Evolutionary conservation across 2,113 vertebrate genomes (phyloP).

Genomic region (Pachypanchax playfairii): DNA sequence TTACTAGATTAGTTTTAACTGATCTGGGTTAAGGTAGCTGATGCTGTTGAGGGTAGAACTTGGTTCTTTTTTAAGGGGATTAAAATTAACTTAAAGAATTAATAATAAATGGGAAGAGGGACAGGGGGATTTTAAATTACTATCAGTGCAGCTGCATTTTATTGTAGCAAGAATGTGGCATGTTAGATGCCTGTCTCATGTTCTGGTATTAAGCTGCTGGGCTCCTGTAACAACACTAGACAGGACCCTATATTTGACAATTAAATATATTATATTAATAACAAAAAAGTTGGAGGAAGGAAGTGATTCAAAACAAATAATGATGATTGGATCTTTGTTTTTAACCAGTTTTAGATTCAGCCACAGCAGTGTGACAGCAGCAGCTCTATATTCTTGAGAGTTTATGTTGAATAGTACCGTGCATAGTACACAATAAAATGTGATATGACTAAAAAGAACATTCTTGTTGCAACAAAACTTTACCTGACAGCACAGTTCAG

Average conservation of each 20-base stretch:
- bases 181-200: not conserved
- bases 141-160: conserved; percentile 6
- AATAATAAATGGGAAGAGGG: conserved; percentile 9
- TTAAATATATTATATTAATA: too few species aligned
- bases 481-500: too few species aligned
- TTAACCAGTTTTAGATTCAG: not conserved
- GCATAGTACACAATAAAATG: not conserved
- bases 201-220: not conserved
- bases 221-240: not conserved
- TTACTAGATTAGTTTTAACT: conserved; percentile 34
- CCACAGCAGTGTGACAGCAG: not conserved
- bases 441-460: not conserved
- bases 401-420: not conserved
- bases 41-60: conserved; percentile 8
- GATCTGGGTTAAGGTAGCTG: conserved; percentile 38
- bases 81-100: conserved; percentile 4
- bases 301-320: too few species aligned
- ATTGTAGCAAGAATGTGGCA: not conserved
- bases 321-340: too few species aligned
- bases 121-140: conserved; percentile 1
- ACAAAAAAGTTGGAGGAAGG: too few species aligned
- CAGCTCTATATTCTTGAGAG: not conserved
- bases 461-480: not conserved
- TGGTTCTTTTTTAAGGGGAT: conserved; percentile 13
- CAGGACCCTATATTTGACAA: not conserved